Conservation (phyloP, 2,113 vertebrate genomes). For the Nannospalax galili region DNA sequence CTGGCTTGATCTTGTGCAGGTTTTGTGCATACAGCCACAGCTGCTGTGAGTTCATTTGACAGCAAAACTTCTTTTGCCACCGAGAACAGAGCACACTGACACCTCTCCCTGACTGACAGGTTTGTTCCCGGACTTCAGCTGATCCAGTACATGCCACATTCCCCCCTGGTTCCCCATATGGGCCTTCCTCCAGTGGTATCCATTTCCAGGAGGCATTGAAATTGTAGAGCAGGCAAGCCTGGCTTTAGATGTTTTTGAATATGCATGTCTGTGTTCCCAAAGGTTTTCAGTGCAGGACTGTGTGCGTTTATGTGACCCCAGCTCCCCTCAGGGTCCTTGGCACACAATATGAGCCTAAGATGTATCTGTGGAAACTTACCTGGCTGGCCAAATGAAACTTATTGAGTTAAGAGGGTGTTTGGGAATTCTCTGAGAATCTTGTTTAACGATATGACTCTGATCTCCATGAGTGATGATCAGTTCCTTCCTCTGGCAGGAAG, state of each 20-base stretch:
- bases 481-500: conserved; percentile 73
- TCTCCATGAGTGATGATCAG: conserved; percentile 38
- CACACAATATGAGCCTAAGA: background rate
- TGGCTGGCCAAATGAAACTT: background rate
- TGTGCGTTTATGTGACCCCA: background rate
- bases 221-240: background rate
- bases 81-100: background rate
- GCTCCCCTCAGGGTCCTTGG: background rate
- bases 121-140: background rate
- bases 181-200: background rate
- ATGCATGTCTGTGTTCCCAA: background rate
- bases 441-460: conserved; percentile 38
- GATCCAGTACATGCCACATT: rapidly evolving
- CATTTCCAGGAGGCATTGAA: background rate
- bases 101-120: background rate
- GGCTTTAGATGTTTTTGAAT: background rate
- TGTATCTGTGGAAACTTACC: background rate
- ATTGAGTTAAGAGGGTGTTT: background rate
- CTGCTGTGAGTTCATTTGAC: no score
- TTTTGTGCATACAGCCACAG: background rate
- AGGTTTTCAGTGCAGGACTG: background rate
- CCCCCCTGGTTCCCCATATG: rapidly evolving
- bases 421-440: conserved; percentile 46
- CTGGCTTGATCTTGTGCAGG: background rate
- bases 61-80: background rate